These are phyloP conservation scores for Pagrus major DNA, from an alignment of 2,113 vertebrate genomes.

Conservation along the genomic window DNA sequence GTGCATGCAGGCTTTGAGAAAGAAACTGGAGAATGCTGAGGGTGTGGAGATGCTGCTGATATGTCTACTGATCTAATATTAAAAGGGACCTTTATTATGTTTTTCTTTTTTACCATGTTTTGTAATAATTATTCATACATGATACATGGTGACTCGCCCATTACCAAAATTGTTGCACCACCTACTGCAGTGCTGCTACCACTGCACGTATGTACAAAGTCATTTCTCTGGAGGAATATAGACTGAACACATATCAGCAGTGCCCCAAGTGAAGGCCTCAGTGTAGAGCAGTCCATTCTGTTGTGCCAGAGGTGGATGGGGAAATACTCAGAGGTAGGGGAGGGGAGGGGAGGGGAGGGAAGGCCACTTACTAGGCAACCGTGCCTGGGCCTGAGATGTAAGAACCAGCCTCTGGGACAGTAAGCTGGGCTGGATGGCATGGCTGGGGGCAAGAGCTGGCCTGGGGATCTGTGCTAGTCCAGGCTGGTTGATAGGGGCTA, in stretches of 20 bases:
- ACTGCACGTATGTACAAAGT: background rate
- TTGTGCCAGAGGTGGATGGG: conserved; percentile 65
- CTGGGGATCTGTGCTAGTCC: conserved; percentile 75
- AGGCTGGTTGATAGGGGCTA: conserved; percentile 85
- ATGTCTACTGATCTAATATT: conserved; percentile 51
- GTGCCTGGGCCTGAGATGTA: conserved; percentile 98
- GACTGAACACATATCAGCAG: conserved; percentile 79
- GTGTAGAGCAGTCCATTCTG: conserved; percentile 61
- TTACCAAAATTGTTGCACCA: conserved; percentile 30
- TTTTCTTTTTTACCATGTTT: background rate
- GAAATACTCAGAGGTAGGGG: conserved; percentile 73
- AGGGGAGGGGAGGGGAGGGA: conserved; percentile 70
- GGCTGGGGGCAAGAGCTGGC: conserved; percentile 84
- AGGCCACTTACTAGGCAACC: conserved; percentile 99
- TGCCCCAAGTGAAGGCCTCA: conserved; percentile 67
- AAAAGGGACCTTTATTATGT: background rate
- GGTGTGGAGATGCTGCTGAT: conserved; percentile 79
- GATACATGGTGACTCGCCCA: background rate
- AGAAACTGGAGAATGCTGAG: conserved; percentile 70
- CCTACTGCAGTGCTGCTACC: background rate
- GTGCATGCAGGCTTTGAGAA: conserved; percentile 86
- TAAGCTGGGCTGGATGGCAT: conserved; percentile 90
- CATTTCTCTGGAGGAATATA: conserved; percentile 25
- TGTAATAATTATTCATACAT: conserved; percentile 6
- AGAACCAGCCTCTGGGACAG: conserved; percentile 97